phyloP scores from a whole-genome alignment of 2,113 vertebrate genomes.

The Thalassarche chlororhynchos region DNA sequence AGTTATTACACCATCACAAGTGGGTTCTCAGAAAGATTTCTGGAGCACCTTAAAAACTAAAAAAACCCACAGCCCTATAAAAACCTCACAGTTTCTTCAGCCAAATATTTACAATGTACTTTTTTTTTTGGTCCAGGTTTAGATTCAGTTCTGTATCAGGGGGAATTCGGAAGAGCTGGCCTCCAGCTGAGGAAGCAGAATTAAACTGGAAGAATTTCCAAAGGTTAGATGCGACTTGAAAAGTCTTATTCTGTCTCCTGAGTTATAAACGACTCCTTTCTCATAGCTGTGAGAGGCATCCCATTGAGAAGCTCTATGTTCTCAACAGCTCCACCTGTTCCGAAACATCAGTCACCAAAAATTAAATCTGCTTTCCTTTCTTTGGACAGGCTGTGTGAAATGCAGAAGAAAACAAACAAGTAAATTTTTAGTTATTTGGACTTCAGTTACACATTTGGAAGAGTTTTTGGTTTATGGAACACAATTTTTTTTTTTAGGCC shows the following conservation, averaged over 20 bases:
- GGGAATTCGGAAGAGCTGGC: background rate
- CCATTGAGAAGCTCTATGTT: background rate
- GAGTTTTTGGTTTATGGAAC: background rate
- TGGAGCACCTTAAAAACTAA: background rate
- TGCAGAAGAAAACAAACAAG: background rate
- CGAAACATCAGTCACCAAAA: background rate
- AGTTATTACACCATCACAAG: background rate
- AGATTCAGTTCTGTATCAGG: background rate
- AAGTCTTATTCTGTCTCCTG: background rate
- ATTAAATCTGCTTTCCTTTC: background rate
- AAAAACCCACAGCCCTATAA: background rate
- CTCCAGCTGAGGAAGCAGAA: background rate
- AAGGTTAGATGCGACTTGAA: background rate
- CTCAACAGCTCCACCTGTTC: background rate
- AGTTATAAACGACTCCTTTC: background rate
- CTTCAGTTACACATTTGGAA: background rate
- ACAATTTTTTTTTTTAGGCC: background rate
- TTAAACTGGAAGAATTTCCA: background rate
- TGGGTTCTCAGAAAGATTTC: constrained; percentile 4
- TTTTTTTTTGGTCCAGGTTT: background rate
- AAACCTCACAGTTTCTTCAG: background rate
- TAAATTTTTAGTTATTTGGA: background rate
- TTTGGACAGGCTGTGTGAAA: background rate
- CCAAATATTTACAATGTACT: background rate
- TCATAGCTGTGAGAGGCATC: background rate